Evolutionary conservation across 2,888 invertebrate species (phyloP), one percentile per base, ranked within the genome.

Genomic region (Apotomis betuletana): DNA sequence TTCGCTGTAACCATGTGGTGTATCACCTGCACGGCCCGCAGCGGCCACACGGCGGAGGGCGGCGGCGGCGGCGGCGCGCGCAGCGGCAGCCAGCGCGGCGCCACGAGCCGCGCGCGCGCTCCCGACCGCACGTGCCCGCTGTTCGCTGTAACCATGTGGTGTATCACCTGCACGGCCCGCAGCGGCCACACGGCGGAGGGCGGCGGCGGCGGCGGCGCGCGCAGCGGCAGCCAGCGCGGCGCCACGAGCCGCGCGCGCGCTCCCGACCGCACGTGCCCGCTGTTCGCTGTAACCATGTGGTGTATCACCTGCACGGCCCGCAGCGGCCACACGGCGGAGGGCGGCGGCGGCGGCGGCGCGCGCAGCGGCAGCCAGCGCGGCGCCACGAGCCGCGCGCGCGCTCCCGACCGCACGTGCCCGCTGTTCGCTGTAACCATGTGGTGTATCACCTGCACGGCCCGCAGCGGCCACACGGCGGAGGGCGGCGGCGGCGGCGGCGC

Each of bases 231-330:
- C 75, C 74, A 63, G 75, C 75, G 70, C 15, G 78, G 75, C 49
- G 75, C 36, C 58, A 55, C 49, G 13, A 64, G 74, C 36, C 76
- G 73, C 51, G 74, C 41, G 41, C 41, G 5, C 41, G 41, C 75
- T 15, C 77, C 64, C 62, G 85, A 82, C 49, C 84, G 87, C 91
- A 90, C 88, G 85, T 88, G 88, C 76, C 81, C 83, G 79, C 89
- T 87, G 85, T 91, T 92, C 6, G 92, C 92, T 5, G 92, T 91
- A 75, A 84, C 88, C 6, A 4, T 41, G 41, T 55, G 55, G 55
- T 13, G 54, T 8, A 3, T 3, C 46, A 62, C 62, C 62, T 62
- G 62, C 51, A 62, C 51, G 51, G 90, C 87, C 2, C 80, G 79
- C 12, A 91, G 85, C 69, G 91, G 89, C 83, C 84, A 88, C 3